Conservation (phyloP, 53 echinoderm and acorn worm species). For the Echinometra lucunter region DNA sequence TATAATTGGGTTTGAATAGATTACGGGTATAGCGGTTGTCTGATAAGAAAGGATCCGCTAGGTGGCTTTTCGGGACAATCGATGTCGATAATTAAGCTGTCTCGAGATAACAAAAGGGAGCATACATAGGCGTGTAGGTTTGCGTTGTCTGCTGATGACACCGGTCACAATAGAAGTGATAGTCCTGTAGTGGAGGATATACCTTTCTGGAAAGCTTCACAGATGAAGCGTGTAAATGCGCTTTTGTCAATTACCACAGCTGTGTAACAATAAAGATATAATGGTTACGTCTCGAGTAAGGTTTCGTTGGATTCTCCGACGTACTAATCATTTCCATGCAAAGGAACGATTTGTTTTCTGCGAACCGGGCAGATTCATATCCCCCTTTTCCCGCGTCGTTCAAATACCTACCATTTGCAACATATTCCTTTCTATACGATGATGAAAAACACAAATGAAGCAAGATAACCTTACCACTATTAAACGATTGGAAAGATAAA, state of each 20-base stretch:
- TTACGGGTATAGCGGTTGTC: conserved; percentile 73
- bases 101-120: conserved; percentile 59
- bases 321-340: conserved; percentile 63
- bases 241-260: conserved; percentile 64
- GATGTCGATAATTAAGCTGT: conserved; percentile 68
- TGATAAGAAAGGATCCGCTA: conserved; percentile 67
- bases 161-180: conserved; percentile 57
- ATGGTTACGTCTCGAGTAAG: conserved; percentile 53
- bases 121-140: conserved; percentile 46
- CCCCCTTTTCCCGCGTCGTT: too few relatives aligned
- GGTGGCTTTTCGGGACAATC: conserved; percentile 64
- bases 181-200: conserved; percentile 35
- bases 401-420: too few relatives aligned
- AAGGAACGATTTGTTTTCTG: neutral
- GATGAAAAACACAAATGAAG: too few relatives aligned
- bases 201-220: conserved; percentile 65
- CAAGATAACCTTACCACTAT: too few relatives aligned
- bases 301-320: conserved; percentile 66
- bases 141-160: conserved; percentile 66
- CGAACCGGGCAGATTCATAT: neutral
- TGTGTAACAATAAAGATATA: conserved; percentile 40
- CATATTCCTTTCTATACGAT: too few relatives aligned
- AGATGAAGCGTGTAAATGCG: conserved; percentile 50
- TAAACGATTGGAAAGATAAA: too few relatives aligned
- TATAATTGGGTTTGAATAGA: conserved; percentile 70